Base-by-base conservation (phyloP, 2,888 invertebrate genomes). In the Drosophila formosana region DNA sequence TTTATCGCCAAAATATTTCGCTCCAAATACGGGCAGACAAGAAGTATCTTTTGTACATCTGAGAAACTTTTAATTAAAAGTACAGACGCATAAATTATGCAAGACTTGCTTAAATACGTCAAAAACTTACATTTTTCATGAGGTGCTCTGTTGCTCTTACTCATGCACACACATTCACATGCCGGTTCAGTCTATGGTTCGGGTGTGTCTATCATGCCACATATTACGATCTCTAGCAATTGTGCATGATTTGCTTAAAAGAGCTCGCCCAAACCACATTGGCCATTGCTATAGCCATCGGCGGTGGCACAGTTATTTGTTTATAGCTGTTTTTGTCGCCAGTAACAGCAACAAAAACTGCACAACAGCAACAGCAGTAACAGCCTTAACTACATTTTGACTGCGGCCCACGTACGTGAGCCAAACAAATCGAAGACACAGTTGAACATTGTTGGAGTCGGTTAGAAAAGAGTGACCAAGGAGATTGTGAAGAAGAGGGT, bases 121-220 rank as follows among this genome's bases (percentile, higher is more conserved):
- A 85, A 89, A 82, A 80, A 89, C 86, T 76, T 89, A 89, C 89
- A 84, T 84, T 85, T 85, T 88, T 89, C 74, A 76, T 69, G 87
- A 80, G 73, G 70, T 64, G 63, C 30, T 25, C 13, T 23, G n/a
- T 26, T 8, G n/a, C 72, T 45, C 4, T 13, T 13, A 9, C 30
- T 13, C 9, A 37, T 4, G 2, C 46, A 74, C 49, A 58, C 41
- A 47, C 43, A 43, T 32, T 32, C 9, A 32, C 8, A 11, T 39
- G n/a, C 39, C 39, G 6, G 13, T 11, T 34, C 34, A 55, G 61
- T 62, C 46, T 39, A 5, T 13, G 49, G 53, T n/a, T 64, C 63
- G 79, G 79, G 75, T 75, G 75, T 75, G 79, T 68, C 79, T 61
- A 56, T 49, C 56, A 55, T 73, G 77, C 78, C 67, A 77, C 51